Base-by-base conservation (phyloP, 2,797 vertebrate genomes). In the Acestrorhynchus altus region DNA sequence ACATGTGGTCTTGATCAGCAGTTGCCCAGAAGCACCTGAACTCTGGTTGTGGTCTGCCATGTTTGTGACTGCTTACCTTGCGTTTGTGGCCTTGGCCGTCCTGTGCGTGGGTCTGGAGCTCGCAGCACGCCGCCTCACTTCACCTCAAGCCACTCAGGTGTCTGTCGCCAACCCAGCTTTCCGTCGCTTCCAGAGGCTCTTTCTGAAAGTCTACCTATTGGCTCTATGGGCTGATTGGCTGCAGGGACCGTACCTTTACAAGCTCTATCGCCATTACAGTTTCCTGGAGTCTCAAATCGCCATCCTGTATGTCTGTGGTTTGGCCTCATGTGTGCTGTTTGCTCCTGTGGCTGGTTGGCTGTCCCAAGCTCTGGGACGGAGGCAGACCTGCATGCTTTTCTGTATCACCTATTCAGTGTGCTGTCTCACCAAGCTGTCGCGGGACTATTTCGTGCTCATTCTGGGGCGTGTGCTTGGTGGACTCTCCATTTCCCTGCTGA, bases 281-380 rank as follows among this genome's bases (percentile, higher is more conserved):
- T 98, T 98, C 86, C 90, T 97, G 89, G 97, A 98, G 85, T 96
- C 94, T 5, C 96, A 98, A 83, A 98, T 97, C 56, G 95, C 96
- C 84, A 96, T 97, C 69, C 90, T 98, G 44, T 98, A 98, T 3
- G 97, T 98, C 51, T 97, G 96, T 16, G 96, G 97, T 16, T 90
- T 98, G 60, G 96, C 95, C 28, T 94, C 96, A 46, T 95, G 94
- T 2, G 94, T 98, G 74, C 89, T 98, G 35, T 96, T 97, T 73
- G 94, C 96, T 54, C 92, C 96, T 0, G 90, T 96, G 78, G 94
- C 95, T 2, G 91, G 92, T 59, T 96, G 96, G 87, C 92, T 98
- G 20, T 93, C 93, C 18, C 96, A 96, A 63, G 88, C 83, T 7
- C 83, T 98, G 77, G 96, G 97, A 7, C 95, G 95, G 54, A 94